phyloP scores from a whole-genome alignment of 2,797 vertebrate species.

The Tauraco hartlaubi region DNA sequence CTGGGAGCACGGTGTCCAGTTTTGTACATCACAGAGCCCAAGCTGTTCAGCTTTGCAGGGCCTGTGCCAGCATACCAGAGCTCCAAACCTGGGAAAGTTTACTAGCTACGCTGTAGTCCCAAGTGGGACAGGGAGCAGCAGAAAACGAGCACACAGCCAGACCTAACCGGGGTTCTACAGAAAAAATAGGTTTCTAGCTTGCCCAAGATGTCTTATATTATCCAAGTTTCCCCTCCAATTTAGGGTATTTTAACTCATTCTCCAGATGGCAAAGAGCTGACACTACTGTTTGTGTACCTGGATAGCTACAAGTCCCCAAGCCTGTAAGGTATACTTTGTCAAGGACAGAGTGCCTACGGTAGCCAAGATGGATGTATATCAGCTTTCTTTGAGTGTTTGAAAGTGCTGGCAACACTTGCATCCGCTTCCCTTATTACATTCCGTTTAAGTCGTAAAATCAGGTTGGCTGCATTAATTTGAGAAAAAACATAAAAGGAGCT shows the following conservation, averaged over 20 bases:
- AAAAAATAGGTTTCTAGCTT: neutral
- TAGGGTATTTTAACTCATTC: neutral
- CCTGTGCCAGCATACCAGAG: neutral
- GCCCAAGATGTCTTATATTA: neutral
- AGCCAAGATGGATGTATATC: neutral
- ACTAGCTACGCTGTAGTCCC: neutral
- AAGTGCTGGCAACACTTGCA: neutral
- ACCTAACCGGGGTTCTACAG: neutral
- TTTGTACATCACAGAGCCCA: fast-evolving
- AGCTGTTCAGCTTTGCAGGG: neutral
- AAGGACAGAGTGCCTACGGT: neutral
- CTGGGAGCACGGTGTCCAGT: fast-evolving
- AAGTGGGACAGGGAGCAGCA: neutral
- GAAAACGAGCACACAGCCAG: neutral
- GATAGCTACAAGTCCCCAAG: neutral
- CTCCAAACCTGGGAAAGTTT: neutral
- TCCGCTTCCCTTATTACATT: fast-evolving
- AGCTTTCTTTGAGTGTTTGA: neutral
- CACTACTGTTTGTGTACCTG: neutral
- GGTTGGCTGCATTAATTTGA: neutral
- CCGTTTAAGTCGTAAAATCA: neutral
- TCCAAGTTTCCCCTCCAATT: neutral
- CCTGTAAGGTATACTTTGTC: neutral
- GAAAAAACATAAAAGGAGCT: neutral
- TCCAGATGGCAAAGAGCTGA: neutral